Evolutionary conservation across 2,888 invertebrate species (phyloP), one percentile per base, ranked within the genome.

Genomic region (Phrixothrix hirtus): DNA sequence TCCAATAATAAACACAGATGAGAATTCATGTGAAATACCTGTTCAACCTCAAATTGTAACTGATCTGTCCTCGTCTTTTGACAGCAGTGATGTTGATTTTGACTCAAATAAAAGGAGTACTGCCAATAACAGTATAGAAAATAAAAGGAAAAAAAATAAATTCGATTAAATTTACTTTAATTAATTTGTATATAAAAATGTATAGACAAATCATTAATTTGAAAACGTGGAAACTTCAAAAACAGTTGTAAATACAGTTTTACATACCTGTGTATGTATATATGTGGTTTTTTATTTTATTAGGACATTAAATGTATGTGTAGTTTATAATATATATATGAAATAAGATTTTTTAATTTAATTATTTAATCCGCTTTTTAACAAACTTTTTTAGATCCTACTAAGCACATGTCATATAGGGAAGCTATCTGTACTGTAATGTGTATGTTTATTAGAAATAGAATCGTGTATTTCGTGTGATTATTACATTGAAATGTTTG

Each of bases 21-120:
- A 73, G 37, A 70, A 71, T 56, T 75, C 75, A 0, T 70, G 67
- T 35, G 76, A 76, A 59, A 75, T 75, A 34, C 75, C 75, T 7
- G 62, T 76, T 14, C 75, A 75, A 53, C 72, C 75, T 2, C 67
- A 66, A 38, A 75, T 76, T 38, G 69, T 75, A 9, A 61, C 68
- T 2, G 62, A 65, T 51, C 39, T 65, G 32, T 37, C 50, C 6
- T 38, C 47, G 16, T 36, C 50, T 7, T 51, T 46, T 37, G 50
- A 48, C 17, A 44, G 37, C 11, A 21, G 11, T 4, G 37, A 37
- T 10, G 13, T 13, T 9, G 16, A 37, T 37, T 37, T 37, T 17
- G 37, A 37, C 7, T 9, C 37, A 7, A 37, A 14, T n/a, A 37
- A 37, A 37, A 37, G 37, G 11, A 12, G n/a, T 11, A 25, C 21